These are phyloP conservation scores for Hirudinaria manillensis DNA, from an alignment of 2,888 invertebrate genomes.

Conservation along the genomic window DNA sequence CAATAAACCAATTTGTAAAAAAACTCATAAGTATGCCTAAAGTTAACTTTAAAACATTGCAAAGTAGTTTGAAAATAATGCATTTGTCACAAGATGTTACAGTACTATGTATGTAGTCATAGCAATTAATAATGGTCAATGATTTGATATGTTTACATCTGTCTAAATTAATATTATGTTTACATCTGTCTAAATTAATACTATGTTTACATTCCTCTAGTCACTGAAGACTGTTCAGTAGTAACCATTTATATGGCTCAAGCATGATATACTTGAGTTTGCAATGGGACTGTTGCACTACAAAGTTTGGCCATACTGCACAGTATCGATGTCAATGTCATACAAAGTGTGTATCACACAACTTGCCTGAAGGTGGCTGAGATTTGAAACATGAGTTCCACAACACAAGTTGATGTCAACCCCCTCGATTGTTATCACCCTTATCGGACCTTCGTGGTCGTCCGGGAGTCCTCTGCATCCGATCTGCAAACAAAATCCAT, in stretches of 20 bases:
- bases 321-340: background rate
- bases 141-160: too few relatives aligned
- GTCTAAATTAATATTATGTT: too few relatives aligned
- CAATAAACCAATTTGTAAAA: too few relatives aligned
- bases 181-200: too few relatives aligned
- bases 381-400: slow-evolving; percentile 75
- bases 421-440: slow-evolving; percentile 70
- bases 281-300: background rate
- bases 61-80: too few relatives aligned
- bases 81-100: too few relatives aligned
- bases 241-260: background rate
- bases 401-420: slow-evolving; percentile 79
- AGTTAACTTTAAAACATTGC: too few relatives aligned
- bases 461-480: slow-evolving; percentile 70
- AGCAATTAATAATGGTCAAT: too few relatives aligned
- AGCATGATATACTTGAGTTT: background rate
- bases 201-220: too few relatives aligned
- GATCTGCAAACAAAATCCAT: slow-evolving; percentile 55
- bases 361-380: slow-evolving; percentile 59
- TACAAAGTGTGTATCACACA: background rate
- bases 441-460: slow-evolving; percentile 68
- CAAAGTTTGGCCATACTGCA: background rate
- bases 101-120: too few relatives aligned
- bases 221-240: too few relatives aligned
- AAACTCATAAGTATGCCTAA: too few relatives aligned